Percentiles rank a stretch among this genome's conserved stretches.
Conservation (phyloP, 2,797 vertebrate species). For the Mormyrus proboscirostris region DNA sequence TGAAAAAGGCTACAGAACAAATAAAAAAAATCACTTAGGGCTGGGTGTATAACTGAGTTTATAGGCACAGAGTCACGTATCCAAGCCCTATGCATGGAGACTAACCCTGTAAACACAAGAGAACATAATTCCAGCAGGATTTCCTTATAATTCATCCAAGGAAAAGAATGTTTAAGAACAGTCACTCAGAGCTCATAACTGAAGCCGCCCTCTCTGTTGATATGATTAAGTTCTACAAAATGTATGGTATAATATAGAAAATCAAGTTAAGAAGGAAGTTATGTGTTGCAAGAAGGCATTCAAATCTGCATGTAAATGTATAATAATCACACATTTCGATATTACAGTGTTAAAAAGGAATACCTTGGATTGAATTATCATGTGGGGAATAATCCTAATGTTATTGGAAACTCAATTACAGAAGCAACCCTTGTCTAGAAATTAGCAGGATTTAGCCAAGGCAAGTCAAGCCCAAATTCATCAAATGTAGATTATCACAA, state of each 20-base stretch:
- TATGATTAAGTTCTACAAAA: conserved; percentile 72
- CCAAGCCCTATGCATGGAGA: background rate
- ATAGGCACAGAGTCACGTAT: background rate
- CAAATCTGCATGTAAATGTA: conserved; percentile 97
- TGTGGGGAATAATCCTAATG: conserved; percentile 99
- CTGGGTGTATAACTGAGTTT: background rate
- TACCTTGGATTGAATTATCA: conserved; percentile 99
- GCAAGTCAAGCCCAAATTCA: conserved; percentile 99
- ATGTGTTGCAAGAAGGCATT: conserved; percentile 86
- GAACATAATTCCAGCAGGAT: conserved; percentile 15
- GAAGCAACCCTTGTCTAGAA: conserved; percentile 95
- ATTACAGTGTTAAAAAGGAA: conserved; percentile 97
- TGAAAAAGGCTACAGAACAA: background rate
- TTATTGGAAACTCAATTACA: conserved; percentile 99
- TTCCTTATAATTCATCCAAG: conserved; percentile 58
- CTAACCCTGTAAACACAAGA: background rate
- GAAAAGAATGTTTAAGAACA: conserved; percentile 71
- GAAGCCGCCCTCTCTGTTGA: conserved; percentile 67
- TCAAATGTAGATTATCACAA: conserved; percentile 99
- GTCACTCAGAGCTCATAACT: conserved; percentile 69
- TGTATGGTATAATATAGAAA: conserved; percentile 95
- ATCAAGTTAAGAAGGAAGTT: conserved; percentile 98
- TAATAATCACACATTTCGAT: conserved; percentile 99
- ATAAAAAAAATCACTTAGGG: background rate
- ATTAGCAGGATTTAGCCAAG: conserved; percentile 99